Evolutionary conservation across 2,888 invertebrate species (phyloP), one percentile per base, ranked within the genome.

Genomic region (Hirtodrosophila histrioides): DNA sequence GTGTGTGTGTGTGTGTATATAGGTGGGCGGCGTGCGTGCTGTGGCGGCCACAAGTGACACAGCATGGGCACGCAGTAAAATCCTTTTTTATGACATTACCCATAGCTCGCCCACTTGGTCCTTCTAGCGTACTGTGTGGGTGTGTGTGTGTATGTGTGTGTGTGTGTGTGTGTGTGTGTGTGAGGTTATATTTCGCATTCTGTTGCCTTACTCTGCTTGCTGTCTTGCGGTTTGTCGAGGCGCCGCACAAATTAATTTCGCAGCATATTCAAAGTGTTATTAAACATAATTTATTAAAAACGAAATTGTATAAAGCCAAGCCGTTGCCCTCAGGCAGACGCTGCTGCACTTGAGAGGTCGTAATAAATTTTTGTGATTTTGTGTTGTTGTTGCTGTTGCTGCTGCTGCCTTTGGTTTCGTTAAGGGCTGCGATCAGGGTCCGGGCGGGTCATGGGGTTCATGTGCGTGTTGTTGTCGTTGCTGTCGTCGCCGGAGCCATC

Each of bases 281-380:
- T 88, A 85, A 88, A 88, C 88, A 88, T 88, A 88, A 88, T 88
- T 88, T 88, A 88, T 88, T 86, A 88, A 88, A 83, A 85, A 83
- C 83, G 78, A 85, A 85, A 85, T 85, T 85, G 78, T 86, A 82
- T 79, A 70, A 86, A 81, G 67, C 69, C 76, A 65, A 73, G 73
- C 53, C 73, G 69, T 64, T 70, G 35, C 58, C 46, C 39, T 55
- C 27, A 29, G 36, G 35, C 31, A 7, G 39, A 37, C 45, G 27
- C 57, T 48, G 61, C 58, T 74, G 74, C 70, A 71, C 71, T 80
- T 74, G 78, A 72, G 57, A 54, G 78, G 61, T 63, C 45, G 68
- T 69, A 66, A 82, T 84, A 84, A 77, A 87, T 84, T 85, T 72
- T 85, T 85, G 69, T 72, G 74, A 75, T 87, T 85, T 69, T 69